phyloP scores from a whole-genome alignment of 1,140 invertebrate species.

The Drepana arcuata region DNA sequence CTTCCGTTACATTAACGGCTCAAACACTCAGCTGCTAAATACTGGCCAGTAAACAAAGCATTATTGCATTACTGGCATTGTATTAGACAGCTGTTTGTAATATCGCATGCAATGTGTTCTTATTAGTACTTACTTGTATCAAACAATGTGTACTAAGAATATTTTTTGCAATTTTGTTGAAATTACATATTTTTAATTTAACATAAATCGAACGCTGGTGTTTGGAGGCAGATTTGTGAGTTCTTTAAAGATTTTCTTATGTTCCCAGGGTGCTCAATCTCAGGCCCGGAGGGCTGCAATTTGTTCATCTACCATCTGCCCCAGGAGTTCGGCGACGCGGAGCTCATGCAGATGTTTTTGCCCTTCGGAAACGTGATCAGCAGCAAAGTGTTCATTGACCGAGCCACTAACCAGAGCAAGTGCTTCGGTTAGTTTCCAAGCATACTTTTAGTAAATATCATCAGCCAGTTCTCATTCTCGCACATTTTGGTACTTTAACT shows the following conservation, averaged over 20 bases:
- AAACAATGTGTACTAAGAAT: too few species aligned
- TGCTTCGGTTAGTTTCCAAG: conserved; percentile 96
- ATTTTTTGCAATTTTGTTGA: not conserved
- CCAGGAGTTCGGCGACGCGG: conserved; percentile 98
- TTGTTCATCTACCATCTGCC: conserved; percentile 99
- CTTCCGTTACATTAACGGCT: too few species aligned
- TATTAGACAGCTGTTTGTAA: too few species aligned
- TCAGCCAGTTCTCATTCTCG: too few species aligned
- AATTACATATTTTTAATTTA: not conserved
- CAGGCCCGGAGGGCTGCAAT: conserved; percentile 99
- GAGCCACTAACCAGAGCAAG: conserved; percentile 99
- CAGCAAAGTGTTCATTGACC: conserved; percentile 99
- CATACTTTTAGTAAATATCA: too few species aligned
- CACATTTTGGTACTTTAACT: too few species aligned
- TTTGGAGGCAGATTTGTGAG: conserved; percentile 69
- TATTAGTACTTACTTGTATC: too few species aligned
- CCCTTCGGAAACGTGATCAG: conserved; percentile 99
- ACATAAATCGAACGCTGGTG: conserved; percentile 29
- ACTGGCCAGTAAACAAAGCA: too few species aligned
- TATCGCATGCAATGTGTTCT: too few species aligned
- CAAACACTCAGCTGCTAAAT: too few species aligned
- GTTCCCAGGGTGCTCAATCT: conserved; percentile 92
- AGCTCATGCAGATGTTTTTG: conserved; percentile 99
- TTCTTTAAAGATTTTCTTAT: conserved; percentile 77
- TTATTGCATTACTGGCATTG: too few species aligned